Evolutionary conservation across 2,888 invertebrate species (phyloP).

Genomic region (Campopleginae sp.): DNA sequence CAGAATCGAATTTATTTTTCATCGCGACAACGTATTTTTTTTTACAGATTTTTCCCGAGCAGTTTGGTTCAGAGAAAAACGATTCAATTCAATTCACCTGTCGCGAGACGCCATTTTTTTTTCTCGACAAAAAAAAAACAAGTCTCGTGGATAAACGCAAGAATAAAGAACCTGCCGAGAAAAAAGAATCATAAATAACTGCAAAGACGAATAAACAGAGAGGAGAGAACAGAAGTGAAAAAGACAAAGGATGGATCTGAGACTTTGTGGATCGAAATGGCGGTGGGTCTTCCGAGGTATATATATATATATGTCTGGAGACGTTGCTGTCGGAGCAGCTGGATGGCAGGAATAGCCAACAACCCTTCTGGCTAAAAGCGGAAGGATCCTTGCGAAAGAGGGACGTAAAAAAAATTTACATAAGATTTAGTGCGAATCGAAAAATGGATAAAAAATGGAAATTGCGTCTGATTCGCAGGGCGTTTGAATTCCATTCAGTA

Average conservation of each 20-base stretch:
- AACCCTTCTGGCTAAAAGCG: constrained; percentile 61
- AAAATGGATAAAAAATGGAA: background rate
- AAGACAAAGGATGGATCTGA: constrained; percentile 51
- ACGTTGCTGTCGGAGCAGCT: constrained; percentile 46
- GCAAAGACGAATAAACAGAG: constrained; percentile 23
- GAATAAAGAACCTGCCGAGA: constrained; percentile 17
- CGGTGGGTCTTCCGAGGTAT: constrained; percentile 49
- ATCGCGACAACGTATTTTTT: background rate
- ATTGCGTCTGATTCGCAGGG: too few species aligned
- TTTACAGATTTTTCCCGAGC: background rate
- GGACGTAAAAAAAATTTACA: background rate
- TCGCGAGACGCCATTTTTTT: background rate
- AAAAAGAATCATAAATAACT: constrained; percentile 33
- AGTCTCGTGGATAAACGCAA: background rate
- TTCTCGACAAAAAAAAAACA: background rate
- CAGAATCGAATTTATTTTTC: background rate
- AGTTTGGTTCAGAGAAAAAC: background rate
- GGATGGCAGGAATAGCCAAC: constrained; percentile 40
- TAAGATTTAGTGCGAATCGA: constrained; percentile 21
- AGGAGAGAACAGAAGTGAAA: constrained; percentile 41
- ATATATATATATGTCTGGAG: constrained; percentile 23
- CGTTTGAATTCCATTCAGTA: background rate
- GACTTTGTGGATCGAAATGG: constrained; percentile 65
- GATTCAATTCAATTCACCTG: background rate
- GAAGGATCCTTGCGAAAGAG: constrained; percentile 33